These are phyloP conservation scores for Tapera naevia DNA, from an alignment of 2,797 vertebrate species.

Conservation along the genomic window DNA sequence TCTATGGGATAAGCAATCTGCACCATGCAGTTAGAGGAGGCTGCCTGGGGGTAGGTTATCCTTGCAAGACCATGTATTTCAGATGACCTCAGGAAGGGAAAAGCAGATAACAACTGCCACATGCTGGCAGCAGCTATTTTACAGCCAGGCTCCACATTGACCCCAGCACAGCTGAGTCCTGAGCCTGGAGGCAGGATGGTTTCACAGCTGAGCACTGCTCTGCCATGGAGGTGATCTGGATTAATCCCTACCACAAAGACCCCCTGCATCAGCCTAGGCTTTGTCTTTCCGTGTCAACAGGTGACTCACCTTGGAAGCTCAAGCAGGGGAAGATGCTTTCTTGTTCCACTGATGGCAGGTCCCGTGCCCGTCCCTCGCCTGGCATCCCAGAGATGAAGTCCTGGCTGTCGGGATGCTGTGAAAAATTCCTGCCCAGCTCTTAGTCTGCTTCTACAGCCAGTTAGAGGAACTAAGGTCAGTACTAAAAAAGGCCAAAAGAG, in stretches of 20 bases:
- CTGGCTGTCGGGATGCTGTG: background rate
- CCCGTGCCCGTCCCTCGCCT: accelerated
- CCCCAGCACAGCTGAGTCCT: background rate
- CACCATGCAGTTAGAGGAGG: background rate
- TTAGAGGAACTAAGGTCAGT: background rate
- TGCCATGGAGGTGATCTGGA: background rate
- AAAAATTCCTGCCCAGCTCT: background rate
- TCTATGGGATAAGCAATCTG: background rate
- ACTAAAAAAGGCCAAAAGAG: background rate
- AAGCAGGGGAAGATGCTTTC: background rate
- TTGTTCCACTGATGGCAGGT: background rate
- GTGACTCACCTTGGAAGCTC: background rate
- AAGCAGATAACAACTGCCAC: background rate
- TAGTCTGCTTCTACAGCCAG: background rate
- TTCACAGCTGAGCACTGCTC: background rate
- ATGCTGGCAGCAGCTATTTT: background rate
- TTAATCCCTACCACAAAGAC: background rate
- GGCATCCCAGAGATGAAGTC: background rate
- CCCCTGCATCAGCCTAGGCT: background rate
- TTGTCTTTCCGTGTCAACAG: background rate
- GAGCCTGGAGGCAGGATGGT: background rate
- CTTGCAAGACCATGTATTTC: background rate
- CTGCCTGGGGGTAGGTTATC: background rate
- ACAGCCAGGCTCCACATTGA: background rate
- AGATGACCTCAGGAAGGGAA: background rate